phyloP scores from a whole-genome alignment of 2,113 vertebrate species.

The Anarrhichthys ocellatus region DNA sequence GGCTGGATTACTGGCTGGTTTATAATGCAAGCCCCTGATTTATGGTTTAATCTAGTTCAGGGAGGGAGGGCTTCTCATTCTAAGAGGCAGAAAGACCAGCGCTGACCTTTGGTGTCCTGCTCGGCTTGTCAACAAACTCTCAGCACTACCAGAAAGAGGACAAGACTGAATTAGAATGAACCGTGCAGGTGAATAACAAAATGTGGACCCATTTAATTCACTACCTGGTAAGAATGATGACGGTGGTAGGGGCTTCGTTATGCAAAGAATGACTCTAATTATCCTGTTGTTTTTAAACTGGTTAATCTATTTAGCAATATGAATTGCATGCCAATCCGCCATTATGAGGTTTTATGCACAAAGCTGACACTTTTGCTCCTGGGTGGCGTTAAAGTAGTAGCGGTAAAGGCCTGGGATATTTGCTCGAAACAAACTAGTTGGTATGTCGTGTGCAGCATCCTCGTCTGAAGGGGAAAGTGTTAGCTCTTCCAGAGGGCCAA shows the following conservation, averaged over 20 bases:
- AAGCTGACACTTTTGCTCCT: not conserved
- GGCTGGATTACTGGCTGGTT: slow-evolving; percentile 39
- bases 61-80: slow-evolving; percentile 36
- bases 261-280: slow-evolving; percentile 7
- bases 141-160: slow-evolving; percentile 14
- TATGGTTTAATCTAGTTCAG: slow-evolving; percentile 60
- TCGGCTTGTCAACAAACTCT: slow-evolving; percentile 45
- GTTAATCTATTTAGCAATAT: not conserved
- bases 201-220: slow-evolving; percentile 45
- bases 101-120: slow-evolving; percentile 58
- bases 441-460: not conserved
- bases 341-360: not conserved
- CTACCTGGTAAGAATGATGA: slow-evolving; percentile 35
- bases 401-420: not conserved
- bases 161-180: slow-evolving; percentile 32
- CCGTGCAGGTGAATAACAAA: slow-evolving; percentile 35
- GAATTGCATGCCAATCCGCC: not conserved
- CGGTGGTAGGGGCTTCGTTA: not conserved
- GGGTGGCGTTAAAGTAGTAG: not conserved
- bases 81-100: slow-evolving; percentile 42
- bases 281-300: slow-evolving; percentile 1
- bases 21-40: slow-evolving; percentile 39
- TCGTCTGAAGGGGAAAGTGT: not conserved
- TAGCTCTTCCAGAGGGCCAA: not conserved
- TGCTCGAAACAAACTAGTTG: not conserved